Conservation (phyloP, 2,797 vertebrate genomes). For the Sylvilagus floridanus region DNA sequence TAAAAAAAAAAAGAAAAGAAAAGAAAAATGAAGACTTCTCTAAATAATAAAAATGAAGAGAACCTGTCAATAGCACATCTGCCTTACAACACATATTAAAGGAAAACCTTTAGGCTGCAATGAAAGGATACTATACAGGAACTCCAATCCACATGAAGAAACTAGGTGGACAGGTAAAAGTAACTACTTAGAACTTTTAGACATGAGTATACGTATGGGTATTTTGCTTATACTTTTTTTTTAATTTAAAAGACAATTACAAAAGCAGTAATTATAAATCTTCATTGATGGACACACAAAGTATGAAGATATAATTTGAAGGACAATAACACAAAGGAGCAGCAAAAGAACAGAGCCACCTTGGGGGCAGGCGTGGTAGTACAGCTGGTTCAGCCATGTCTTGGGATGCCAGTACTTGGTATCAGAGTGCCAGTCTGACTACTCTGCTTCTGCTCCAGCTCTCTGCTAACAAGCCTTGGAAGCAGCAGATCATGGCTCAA, state of each 20-base stretch:
- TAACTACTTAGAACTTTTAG: not conserved
- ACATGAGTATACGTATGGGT: too few relatives aligned
- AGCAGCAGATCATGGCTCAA: too few relatives aligned
- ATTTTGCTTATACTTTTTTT: not conserved
- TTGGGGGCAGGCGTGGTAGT: too few relatives aligned
- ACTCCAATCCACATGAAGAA: conserved; percentile 35
- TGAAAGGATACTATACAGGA: not conserved
- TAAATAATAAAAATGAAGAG: not conserved
- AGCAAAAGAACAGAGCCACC: not conserved
- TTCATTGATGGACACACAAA: not conserved
- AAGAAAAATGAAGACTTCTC: conserved; percentile 22
- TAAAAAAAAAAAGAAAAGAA: not conserved
- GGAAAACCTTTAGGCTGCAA: not conserved
- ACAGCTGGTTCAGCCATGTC: too few relatives aligned
- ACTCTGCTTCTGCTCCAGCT: too few relatives aligned
- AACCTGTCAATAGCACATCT: not conserved
- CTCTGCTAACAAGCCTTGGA: too few relatives aligned
- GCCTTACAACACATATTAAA: conserved; percentile 16
- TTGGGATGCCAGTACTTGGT: too few relatives aligned
- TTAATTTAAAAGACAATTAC: conserved; percentile 36
- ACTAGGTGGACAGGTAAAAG: not conserved
- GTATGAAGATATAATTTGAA: conserved; percentile 1
- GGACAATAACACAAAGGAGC: not conserved
- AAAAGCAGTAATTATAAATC: not conserved
- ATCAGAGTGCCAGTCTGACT: too few relatives aligned